Percentiles rank a stretch among this genome's conserved stretches.
Conservation (phyloP, 2,797 vertebrate species). For the Schizothorax lantsangensis region DNA sequence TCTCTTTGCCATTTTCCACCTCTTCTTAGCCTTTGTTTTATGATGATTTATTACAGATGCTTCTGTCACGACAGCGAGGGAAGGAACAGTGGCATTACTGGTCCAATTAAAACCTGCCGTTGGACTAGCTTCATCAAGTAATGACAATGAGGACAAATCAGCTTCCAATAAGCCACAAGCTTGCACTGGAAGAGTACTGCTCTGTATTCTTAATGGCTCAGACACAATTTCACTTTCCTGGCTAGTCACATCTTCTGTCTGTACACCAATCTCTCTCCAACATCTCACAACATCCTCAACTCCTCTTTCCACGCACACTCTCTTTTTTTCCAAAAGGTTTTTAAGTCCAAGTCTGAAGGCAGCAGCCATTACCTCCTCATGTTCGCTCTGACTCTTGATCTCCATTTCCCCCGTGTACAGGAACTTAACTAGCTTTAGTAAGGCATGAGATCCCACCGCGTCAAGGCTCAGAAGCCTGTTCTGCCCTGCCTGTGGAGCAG, state of each 20-base stretch:
- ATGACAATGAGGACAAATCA: neutral
- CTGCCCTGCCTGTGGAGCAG: conserved; percentile 67
- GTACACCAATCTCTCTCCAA: conserved; percentile 23
- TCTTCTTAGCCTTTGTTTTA: conserved; percentile 36
- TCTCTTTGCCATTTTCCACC: conserved; percentile 24
- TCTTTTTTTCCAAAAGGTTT: conserved; percentile 60
- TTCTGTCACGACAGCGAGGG: neutral
- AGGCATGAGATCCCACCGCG: conserved; percentile 66
- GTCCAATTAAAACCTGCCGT: neutral
- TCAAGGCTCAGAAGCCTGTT: conserved; percentile 68
- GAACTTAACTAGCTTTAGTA: conserved; percentile 77
- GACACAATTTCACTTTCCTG: neutral
- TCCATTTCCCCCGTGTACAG: conserved; percentile 77
- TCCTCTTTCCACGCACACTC: neutral
- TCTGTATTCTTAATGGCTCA: conserved; percentile 7
- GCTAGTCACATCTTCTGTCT: conserved; percentile 28
- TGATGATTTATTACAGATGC: neutral
- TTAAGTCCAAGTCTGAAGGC: conserved; percentile 71
- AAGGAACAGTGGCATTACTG: conserved; percentile 13
- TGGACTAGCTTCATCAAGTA: conserved; percentile 19
- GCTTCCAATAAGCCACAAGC: neutral
- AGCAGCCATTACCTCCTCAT: conserved; percentile 69
- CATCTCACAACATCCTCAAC: conserved; percentile 12
- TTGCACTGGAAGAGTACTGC: conserved; percentile 36
- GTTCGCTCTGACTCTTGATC: conserved; percentile 64